Base-by-base conservation (phyloP, 2,888 invertebrate genomes). In the Cheilosia vulpina region DNA sequence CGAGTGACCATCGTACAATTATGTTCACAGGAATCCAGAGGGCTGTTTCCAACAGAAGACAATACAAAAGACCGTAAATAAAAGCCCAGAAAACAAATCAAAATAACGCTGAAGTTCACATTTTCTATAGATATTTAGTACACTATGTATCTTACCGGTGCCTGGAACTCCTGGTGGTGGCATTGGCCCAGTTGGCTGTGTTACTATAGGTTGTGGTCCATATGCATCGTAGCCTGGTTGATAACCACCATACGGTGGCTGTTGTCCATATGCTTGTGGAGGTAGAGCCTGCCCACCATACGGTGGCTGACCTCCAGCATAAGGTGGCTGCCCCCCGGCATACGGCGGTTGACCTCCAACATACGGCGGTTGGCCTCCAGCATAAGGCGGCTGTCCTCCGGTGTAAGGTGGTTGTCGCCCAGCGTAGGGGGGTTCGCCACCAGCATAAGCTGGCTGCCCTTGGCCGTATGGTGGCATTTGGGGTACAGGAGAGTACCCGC, bases 401-500 rank as follows among this genome's bases (percentile, higher is more conserved):
- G 63, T 34, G 31, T 88, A 31, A 5, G 27, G 19, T 11, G 43
- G 60, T 31, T 89, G 89, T 34, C 89, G 62, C 2, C 72, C 62
- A 19, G 27, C 89, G 53, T 90, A 90, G 5, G 89, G 89, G 66
- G 90, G 90, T 43, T 89, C 88, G 11, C 88, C 88, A 47, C 87
- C 89, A 11, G 55, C 72, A 57, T 79, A 66, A 13, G 63, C 17
- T 13, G 77, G 87, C 21, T 87, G 87, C 11, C 52, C 83, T 27
- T 89, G 89, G 47, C 89, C 89, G 50, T 90, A 90, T 5, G 89
- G 89, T 69, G 90, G 90, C 89, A 88, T 89, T 87, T 91, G 91
- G 53, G 91, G 90, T 89, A 93, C 90, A 90, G 93, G 90, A 15
- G 89, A 88, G 87, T 92, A 92, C 9, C 91, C 90, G 6, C 88